Percentiles rank a stretch among this genome's conserved stretches.
Evolutionary conservation across 2,113 vertebrate genomes (phyloP).

Genomic region (Bubo blakistoni): DNA sequence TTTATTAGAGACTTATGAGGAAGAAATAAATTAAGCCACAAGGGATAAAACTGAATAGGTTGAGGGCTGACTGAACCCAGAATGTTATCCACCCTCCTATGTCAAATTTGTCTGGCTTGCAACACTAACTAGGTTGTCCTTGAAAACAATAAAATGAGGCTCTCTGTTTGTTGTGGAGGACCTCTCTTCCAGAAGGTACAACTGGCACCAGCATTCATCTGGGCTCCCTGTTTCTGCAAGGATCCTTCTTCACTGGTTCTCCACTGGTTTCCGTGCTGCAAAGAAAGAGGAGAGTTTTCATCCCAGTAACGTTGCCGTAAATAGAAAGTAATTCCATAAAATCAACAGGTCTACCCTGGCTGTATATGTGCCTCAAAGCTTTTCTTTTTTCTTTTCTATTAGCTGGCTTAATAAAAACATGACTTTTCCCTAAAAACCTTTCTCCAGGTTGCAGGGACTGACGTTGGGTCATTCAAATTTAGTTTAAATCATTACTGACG

Average conservation of each 20-base stretch:
- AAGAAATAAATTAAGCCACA: constrained; percentile 67
- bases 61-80: constrained; percentile 49
- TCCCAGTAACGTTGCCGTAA: fast-evolving
- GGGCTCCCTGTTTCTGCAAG: not conserved
- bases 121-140: constrained; percentile 42
- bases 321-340: not conserved
- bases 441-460: not conserved
- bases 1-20: constrained; percentile 57
- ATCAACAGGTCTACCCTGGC: not conserved
- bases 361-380: not conserved
- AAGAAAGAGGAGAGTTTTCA: not conserved
- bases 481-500: not conserved
- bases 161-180: not conserved
- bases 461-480: not conserved
- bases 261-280: not conserved
- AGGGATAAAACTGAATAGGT: constrained; percentile 51
- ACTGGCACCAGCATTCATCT: not conserved
- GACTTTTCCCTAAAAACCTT: not conserved
- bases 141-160: constrained; percentile 1
- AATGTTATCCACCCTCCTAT: not conserved
- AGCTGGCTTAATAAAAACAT: not conserved
- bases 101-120: constrained; percentile 39
- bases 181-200: not conserved
- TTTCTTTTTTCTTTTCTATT: not conserved
- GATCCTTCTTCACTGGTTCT: not conserved